phyloP scores from a whole-genome alignment of 1,140 invertebrate genomes.

The Ceratitis capitata region DNA sequence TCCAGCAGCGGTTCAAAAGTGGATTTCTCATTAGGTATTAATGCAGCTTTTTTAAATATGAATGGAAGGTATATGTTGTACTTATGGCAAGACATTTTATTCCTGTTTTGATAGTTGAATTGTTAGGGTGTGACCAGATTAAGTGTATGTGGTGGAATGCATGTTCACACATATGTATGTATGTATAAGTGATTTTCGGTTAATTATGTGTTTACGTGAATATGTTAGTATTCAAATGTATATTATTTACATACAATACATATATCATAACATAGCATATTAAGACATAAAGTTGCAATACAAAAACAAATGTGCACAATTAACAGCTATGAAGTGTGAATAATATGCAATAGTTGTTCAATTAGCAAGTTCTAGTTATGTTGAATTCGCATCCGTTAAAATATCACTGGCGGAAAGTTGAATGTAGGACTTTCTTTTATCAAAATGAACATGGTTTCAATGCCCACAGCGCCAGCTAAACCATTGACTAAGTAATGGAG shows the following conservation, averaged over 20 bases:
- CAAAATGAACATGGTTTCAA: not conserved
- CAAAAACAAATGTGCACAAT: not conserved
- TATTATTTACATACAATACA: not conserved
- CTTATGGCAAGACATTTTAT: too few species aligned
- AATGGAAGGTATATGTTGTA: too few species aligned
- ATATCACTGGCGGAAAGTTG: not conserved
- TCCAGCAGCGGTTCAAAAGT: too few species aligned
- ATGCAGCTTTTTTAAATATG: too few species aligned
- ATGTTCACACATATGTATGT: too few species aligned
- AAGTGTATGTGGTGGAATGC: too few species aligned
- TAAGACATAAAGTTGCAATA: not conserved
- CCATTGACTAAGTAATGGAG: not conserved
- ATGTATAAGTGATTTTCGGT: too few species aligned
- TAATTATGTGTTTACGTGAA: too few species aligned
- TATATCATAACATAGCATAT: too few species aligned
- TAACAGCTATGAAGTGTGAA: conserved; percentile 25
- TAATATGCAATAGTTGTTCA: not conserved
- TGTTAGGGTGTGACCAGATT: too few species aligned
- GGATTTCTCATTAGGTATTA: too few species aligned
- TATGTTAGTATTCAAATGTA: not conserved
- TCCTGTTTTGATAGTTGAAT: too few species aligned
- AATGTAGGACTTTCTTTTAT: not conserved
- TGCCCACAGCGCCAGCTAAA: not conserved
- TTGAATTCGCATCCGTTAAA: not conserved
- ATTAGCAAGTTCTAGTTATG: not conserved